These are phyloP conservation scores for Litoditis marina DNA, from an alignment of 2,888 invertebrate species.

Conservation along the genomic window DNA sequence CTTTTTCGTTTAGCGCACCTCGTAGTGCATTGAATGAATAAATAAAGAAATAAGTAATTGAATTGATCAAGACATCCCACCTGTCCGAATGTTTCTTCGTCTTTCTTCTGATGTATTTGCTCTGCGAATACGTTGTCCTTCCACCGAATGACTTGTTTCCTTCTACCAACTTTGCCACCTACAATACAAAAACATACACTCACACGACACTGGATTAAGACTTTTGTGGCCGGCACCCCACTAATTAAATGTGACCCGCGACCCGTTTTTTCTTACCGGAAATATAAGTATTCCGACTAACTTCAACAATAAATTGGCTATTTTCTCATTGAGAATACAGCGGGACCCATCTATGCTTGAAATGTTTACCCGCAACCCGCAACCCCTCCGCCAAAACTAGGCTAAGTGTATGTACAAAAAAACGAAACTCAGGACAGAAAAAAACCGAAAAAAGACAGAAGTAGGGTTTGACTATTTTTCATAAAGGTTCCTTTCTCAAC, in stretches of 20 bases:
- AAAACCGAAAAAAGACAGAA: neutral
- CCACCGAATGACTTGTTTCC: conserved; percentile 48
- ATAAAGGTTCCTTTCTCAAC: too few species aligned
- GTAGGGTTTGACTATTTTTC: neutral
- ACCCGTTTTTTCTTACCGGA: too few species aligned
- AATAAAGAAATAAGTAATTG: neutral
- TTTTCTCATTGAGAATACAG: neutral
- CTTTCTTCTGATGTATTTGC: conserved; percentile 69
- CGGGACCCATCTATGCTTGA: too few species aligned
- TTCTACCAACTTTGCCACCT: conserved; percentile 52
- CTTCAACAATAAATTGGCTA: neutral
- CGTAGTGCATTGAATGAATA: neutral
- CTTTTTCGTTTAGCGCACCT: too few species aligned
- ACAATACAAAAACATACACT: neutral
- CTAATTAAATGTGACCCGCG: neutral
- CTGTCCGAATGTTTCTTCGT: conserved; percentile 86
- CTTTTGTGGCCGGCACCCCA: too few species aligned
- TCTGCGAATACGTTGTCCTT: conserved; percentile 48
- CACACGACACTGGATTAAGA: neutral
- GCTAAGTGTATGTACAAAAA: too few species aligned
- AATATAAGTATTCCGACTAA: too few species aligned
- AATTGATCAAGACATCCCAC: conserved; percentile 6
- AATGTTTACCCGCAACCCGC: too few species aligned
- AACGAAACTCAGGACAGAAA: neutral
- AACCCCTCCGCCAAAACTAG: too few species aligned